A percentile compares a stretch with the other conserved stretches of the same genome.
Conservation (phyloP, 2,113 vertebrate genomes). For the Odocoileus virginianus region DNA sequence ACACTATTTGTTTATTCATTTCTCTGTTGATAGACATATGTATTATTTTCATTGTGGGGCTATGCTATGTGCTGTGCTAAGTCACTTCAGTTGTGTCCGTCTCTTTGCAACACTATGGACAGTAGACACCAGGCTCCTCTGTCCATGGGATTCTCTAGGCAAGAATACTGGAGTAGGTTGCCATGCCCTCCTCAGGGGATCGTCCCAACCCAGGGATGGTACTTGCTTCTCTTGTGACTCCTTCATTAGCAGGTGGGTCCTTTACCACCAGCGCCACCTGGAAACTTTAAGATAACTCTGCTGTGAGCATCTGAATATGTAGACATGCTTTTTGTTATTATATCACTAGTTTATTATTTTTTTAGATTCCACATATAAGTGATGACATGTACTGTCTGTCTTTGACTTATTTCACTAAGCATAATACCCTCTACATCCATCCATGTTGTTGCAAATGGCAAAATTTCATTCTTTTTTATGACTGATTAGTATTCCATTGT, state of each 20-base stretch:
- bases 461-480: neutral
- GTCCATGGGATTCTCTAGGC: neutral
- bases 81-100: rapidly evolving
- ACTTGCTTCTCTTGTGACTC: neutral
- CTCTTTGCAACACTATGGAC: neutral
- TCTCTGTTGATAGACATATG: neutral
- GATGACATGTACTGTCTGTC: neutral
- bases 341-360: neutral
- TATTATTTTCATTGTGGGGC: neutral
- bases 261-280: neutral
- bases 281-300: neutral
- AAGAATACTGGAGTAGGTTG: neutral
- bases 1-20: neutral
- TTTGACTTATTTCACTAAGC: neutral
- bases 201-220: neutral
- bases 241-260: neutral
- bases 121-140: neutral
- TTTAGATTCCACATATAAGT: neutral
- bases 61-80: neutral
- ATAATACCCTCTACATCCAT: neutral
- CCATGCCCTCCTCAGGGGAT: neutral
- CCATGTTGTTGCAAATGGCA: neutral
- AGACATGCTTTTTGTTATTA: neutral
- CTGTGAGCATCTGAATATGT: neutral
- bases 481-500: neutral